Evolutionary conservation across 1,140 invertebrate genomes (phyloP).

Genomic region (Oncopeltus fasciatus): DNA sequence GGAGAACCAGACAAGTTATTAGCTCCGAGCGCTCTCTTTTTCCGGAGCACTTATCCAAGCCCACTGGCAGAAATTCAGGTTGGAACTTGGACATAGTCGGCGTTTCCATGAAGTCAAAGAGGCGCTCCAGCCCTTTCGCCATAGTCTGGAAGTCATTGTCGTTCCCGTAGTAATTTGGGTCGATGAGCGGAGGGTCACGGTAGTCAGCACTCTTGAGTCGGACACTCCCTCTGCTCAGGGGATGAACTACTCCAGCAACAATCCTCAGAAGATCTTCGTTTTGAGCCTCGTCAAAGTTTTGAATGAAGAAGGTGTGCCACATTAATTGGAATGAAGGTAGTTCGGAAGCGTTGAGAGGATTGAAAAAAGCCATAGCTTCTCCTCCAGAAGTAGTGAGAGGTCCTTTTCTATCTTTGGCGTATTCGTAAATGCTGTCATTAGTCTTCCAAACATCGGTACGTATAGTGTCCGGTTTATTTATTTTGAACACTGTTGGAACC

Average conservation of each 20-base stretch:
- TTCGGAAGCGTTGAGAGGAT: conserved; percentile 33
- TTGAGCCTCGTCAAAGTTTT: conserved; percentile 59
- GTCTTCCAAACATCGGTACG: background rate
- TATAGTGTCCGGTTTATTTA: background rate
- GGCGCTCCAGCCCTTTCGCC: background rate
- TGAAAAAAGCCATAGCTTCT: conserved; percentile 67
- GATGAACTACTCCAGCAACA: background rate
- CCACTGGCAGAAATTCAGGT: conserved; percentile 36
- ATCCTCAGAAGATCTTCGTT: conserved; percentile 82
- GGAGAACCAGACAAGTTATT: background rate
- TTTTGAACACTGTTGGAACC: conserved; percentile 32
- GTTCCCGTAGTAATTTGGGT: background rate
- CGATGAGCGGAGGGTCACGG: background rate
- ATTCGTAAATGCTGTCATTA: conserved; percentile 26
- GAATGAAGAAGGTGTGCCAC: background rate
- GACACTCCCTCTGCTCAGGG: background rate
- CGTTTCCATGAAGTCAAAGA: background rate
- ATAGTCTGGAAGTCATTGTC: background rate
- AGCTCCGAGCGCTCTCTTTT: background rate
- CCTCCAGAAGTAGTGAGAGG: conserved; percentile 63
- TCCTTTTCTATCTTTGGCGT: conserved; percentile 60
- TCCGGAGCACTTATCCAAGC: conserved; percentile 23
- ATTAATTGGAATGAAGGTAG: background rate
- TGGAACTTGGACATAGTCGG: background rate
- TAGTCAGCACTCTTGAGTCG: background rate